Evolutionary conservation across 2,888 invertebrate species (phyloP), one percentile per base, ranked within the genome.

Genomic region (Drosophila multiciliata): DNA sequence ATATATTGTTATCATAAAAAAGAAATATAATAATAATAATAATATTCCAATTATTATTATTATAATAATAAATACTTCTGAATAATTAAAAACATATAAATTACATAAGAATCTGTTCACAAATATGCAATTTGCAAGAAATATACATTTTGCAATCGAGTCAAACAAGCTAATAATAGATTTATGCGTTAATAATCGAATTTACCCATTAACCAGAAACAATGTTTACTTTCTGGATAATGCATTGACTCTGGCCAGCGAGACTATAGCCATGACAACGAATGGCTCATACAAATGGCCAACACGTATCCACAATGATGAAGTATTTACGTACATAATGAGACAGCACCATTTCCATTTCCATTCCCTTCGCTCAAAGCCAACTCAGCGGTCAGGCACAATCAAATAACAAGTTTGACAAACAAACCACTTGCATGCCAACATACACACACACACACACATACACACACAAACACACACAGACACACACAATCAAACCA

Each of bases 371-470:
- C 40, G 8, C 1, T 20, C 9, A 57, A 29, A 40, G 29, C 40
- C 57, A 42, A 42, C 32, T 32, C 57, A 32, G 57, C 57, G 57
- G 57, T 29, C 42, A 64, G 62, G 67, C 79, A 71, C 75, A 78
- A 78, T 78, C 66, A 78, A 78, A 78, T 78, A 75, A 78, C 71
- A 78, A 75, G 79, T 75, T 78, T 68, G 63, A 61, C 79, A 78
- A 78, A 78, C 78, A 78, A 75, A 42, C 57, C 42, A 57, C 32
- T 57, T 57, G 57, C 42, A 57, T 42, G 42, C 57, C 20, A 32
- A 20, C 42, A 42, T 20, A 6, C 15, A 35, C 15, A 9, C 45
- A 42, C 42, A 42, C 17, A 36, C 32, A 23, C 42, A 42, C 42
- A 23, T 23, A 23, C 45, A 48, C 20, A 48, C 7, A 23, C 3